Evolutionary conservation across 2,888 invertebrate genomes (phyloP), one percentile per base, ranked within the genome.

Genomic region (Stenichneumon culpator): DNA sequence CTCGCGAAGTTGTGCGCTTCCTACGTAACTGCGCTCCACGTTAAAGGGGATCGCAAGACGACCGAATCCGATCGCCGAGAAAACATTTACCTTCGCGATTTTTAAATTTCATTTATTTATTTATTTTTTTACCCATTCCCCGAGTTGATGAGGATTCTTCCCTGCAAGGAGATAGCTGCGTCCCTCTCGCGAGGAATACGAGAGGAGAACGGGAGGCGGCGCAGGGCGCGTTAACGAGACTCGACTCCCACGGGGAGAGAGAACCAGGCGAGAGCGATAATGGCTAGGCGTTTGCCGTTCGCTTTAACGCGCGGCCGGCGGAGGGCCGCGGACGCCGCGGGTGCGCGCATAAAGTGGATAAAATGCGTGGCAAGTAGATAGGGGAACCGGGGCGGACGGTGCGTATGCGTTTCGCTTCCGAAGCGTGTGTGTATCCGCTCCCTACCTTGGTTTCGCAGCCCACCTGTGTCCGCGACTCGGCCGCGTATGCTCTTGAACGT

Each of bases 381-480:
- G 75, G 28, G 28, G 16, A 25, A 28, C 16, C 74, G 22, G 67
- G 32, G 54, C 74, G 36, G 47, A 60, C 74, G 50, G 81, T 74
- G 50, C 25, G 44, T 73, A 68, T 68, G 80, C 44, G 67, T 57
- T 47, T 60, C 14, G 44, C 54, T 36, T 32, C 63, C 28, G 63
- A 16, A 63, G 63, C 36, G 14, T 39, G 19, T 36, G 14, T 47
- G 36, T 32, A 68, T 74, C 63, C 16, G 63, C 60, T 69, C 65
- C 39, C 36, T 63, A 50, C 52, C 69, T 36, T 60, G 69, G 2
- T 63, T 77, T 68, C 60, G 60, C 36, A 81, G 69, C 74, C 32
- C 80, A 81, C 81, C 81, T 81, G 81, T 81, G 81, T 81, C 74
- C 73, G 73, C 74, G 60, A 39, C 32, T 81, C 19, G 16, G 47